Base-by-base conservation (phyloP, 2,888 invertebrate genomes). In the Drosophila prostipennis region DNA sequence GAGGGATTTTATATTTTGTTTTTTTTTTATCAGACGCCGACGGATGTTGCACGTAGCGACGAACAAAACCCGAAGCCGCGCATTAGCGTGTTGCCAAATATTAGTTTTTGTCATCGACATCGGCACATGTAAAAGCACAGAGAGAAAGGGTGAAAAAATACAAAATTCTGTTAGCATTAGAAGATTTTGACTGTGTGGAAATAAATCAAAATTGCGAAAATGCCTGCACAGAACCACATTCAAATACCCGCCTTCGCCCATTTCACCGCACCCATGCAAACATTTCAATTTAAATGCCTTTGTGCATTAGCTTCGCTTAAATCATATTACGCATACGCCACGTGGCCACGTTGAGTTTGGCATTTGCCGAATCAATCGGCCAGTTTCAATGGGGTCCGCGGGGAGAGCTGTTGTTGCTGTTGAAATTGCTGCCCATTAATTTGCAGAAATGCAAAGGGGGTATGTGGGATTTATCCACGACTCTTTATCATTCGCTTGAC, bases 201-300 rank as follows among this genome's bases (percentile, higher is more conserved):
- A 88, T 87, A 86, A 86, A 86, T 80, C 83, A 83, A 82, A 83
- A 87, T 79, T 79, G 78, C 63, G 80, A 81, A 87, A 52, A 71
- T 72, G 73, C 60, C 70, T 51, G 70, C 14, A 40, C 14, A 40
- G 36, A 54, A 49, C 49, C 73, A 34, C 56, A 56, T 39, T 26
- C 55, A 63, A 52, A 51, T 51, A 42, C 29, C 26, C 53, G 46
- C 46, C 54, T 29, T 46, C 34, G 6, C 39, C 42, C 37, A 23
- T 42, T 6, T 42, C 19, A 11, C 51, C 45, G 13, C 54, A 29
- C 45, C 14, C 37, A 58, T 55, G 45, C 36, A 55, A 61, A 78
- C 71, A 80, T 84, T 76, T 81, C 84, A 84, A 80, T 80, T 81
- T 87, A 69, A 76, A 74, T 84, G 85, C 85, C 84, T 81, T 81